Evolutionary conservation across 2,888 invertebrate species (phyloP).

Genomic region (Anaspis maculata): DNA sequence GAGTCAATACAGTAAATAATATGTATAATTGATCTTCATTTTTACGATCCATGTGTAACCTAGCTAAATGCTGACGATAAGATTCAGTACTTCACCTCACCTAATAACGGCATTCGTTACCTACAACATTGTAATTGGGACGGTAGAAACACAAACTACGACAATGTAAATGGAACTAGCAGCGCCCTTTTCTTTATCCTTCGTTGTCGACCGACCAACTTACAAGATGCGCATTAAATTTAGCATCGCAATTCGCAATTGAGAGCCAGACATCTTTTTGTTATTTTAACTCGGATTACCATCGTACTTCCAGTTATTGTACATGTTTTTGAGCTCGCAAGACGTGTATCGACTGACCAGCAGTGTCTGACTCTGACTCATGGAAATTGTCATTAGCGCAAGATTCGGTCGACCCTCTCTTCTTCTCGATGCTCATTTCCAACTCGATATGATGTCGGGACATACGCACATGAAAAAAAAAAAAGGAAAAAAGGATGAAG

Average conservation of each 20-base stretch:
- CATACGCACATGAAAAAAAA: background rate
- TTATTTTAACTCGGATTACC: conserved; percentile 23
- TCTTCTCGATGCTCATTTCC: too few relatives aligned
- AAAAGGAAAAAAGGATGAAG: too few relatives aligned
- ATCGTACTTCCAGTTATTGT: conserved; percentile 25
- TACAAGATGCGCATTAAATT: too few relatives aligned
- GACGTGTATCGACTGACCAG: conserved; percentile 22
- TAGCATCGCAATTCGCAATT: conserved; percentile 22
- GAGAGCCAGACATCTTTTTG: conserved; percentile 27
- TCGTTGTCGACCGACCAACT: too few relatives aligned
- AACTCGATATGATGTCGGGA: too few relatives aligned
- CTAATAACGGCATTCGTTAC: too few relatives aligned
- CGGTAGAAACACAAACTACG: too few relatives aligned
- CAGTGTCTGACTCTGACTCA: conserved; percentile 4
- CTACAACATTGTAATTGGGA: too few relatives aligned
- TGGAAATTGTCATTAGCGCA: conserved; percentile 2
- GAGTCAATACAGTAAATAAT: conserved; percentile 3
- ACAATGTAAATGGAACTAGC: too few relatives aligned
- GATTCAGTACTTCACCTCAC: too few relatives aligned
- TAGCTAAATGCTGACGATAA: too few relatives aligned
- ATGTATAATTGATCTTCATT: conserved; percentile 17
- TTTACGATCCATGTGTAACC: conserved; percentile 12
- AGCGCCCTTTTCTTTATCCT: too few relatives aligned
- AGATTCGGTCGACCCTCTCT: background rate
- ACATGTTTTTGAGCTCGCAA: conserved; percentile 23